Conservation (phyloP, 1,140 invertebrate species). For the Papilio glaucus region DNA sequence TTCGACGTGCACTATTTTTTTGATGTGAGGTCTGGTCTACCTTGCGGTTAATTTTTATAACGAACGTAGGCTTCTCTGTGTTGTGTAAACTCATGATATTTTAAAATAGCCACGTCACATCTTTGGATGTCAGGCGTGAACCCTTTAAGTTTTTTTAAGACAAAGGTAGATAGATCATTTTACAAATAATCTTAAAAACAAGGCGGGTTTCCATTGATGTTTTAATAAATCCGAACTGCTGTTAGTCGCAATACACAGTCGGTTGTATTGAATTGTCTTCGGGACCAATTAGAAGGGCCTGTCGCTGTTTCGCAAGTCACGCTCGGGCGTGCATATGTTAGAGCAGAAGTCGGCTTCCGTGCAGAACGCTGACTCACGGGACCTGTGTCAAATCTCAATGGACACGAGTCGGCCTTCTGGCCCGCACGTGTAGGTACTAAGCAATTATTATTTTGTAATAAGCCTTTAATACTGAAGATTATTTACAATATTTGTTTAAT, state of each 20-base stretch:
- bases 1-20: conserved; percentile 76
- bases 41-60: conserved; percentile 32
- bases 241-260: not conserved
- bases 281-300: conserved; percentile 75
- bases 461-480: not conserved
- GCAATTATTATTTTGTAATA: conserved; percentile 24
- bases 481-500: not conserved
- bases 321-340: conserved; percentile 68
- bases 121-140: not conserved
- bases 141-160: not conserved
- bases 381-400: conserved; percentile 79
- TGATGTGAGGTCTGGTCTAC: conserved; percentile 45
- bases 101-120: not conserved
- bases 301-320: conserved; percentile 70
- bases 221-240: not conserved
- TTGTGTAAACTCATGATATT: not conserved
- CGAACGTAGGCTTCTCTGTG: not conserved
- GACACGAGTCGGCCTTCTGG: conserved; percentile 62
- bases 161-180: not conserved
- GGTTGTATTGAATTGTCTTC: conserved; percentile 68
- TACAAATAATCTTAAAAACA: conserved; percentile 10
- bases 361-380: conserved; percentile 65
- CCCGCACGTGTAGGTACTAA: conserved; percentile 60
- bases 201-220: conserved; percentile 41
- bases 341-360: conserved; percentile 54